A percentile compares a stretch with the other conserved stretches of the same genome.
Conservation (phyloP, 1,140 invertebrate genomes). For the Cryptotermes secundus region DNA sequence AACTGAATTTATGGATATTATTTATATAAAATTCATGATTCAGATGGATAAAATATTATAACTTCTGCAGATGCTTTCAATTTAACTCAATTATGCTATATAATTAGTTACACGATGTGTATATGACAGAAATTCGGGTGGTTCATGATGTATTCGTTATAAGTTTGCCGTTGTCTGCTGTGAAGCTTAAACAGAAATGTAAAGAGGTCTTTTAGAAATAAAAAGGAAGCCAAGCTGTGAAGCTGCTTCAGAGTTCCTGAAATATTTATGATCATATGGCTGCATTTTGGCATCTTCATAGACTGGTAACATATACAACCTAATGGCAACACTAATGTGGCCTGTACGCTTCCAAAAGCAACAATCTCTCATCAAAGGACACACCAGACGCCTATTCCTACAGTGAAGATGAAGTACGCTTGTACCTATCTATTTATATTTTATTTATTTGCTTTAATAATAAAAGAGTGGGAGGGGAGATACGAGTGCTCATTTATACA, state of each 20-base stretch:
- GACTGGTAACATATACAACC: not conserved
- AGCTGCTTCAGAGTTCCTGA: not conserved
- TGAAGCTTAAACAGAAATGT: too few relatives aligned
- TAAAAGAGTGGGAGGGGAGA: not conserved
- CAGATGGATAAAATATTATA: too few relatives aligned
- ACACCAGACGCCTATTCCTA: not conserved
- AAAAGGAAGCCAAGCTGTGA: not conserved
- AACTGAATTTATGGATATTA: too few relatives aligned
- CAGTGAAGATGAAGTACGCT: not conserved
- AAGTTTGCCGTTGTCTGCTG: too few relatives aligned
- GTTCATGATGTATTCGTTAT: too few relatives aligned
- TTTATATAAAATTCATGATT: too few relatives aligned
- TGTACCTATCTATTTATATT: not conserved
- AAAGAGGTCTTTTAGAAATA: too few relatives aligned
- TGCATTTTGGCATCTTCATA: not conserved
- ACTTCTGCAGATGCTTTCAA: too few relatives aligned
- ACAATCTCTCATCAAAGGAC: not conserved
- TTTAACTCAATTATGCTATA: too few relatives aligned
- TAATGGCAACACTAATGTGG: not conserved
- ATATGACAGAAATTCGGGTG: too few relatives aligned
- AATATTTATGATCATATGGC: not conserved
- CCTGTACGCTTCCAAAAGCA: not conserved
- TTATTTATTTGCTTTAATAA: slow-evolving; percentile 18
- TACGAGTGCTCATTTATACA: not conserved
- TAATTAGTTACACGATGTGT: too few relatives aligned